Conservation (phyloP, 1,140 invertebrate genomes). For the Drosophila lacertosa region DNA sequence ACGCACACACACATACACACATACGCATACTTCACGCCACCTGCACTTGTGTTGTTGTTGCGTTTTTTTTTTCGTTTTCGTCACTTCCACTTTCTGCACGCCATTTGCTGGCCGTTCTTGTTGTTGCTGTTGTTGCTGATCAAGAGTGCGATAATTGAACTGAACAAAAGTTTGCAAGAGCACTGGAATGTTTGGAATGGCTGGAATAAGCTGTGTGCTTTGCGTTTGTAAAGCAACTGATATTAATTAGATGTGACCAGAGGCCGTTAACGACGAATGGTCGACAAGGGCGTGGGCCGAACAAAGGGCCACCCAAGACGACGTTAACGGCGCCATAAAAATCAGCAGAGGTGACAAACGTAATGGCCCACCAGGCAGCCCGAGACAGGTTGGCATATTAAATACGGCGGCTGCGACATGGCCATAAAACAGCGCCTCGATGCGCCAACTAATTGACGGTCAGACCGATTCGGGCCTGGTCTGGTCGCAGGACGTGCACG, state of each 20-base stretch:
- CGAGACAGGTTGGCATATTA: conserved; percentile 32
- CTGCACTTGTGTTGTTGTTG: not conserved
- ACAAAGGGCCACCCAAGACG: conserved; percentile 45
- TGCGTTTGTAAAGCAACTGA: conserved; percentile 1
- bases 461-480: not conserved
- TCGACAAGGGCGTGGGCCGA: conserved; percentile 4
- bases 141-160: conserved; percentile 8
- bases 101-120: conserved; percentile 3
- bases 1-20: not conserved
- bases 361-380: conserved; percentile 43
- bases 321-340: conserved; percentile 59
- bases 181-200: not conserved
- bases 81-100: conserved; percentile 3
- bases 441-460: conserved; percentile 43
- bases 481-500: not conserved
- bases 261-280: conserved; percentile 23
- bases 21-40: not conserved
- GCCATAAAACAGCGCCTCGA: conserved; percentile 47
- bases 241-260: conserved; percentile 47
- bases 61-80: not conserved
- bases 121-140: conserved; percentile 2
- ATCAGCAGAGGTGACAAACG: conserved; percentile 69
- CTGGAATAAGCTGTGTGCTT: not conserved
- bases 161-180: not conserved
- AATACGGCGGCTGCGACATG: conserved; percentile 29